phyloP scores from a whole-genome alignment of 2,113 vertebrate species.

The Phylloscopus trochilus region DNA sequence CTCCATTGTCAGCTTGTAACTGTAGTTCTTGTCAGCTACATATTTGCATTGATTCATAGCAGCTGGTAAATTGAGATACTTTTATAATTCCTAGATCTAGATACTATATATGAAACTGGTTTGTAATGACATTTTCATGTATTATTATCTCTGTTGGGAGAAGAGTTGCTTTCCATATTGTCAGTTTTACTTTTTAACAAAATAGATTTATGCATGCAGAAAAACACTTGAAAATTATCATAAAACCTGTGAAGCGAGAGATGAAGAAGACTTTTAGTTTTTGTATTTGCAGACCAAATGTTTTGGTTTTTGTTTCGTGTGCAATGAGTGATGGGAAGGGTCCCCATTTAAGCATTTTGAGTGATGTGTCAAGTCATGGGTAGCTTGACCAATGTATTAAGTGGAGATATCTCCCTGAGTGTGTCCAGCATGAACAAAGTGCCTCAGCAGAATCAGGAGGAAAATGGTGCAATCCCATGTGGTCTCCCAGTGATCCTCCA shows the following conservation, averaged over 20 bases:
- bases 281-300: not conserved
- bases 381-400: not conserved
- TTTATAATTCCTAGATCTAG: not conserved
- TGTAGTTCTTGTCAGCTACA: not conserved
- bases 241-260: not conserved
- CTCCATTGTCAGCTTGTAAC: not conserved
- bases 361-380: not conserved
- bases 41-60: not conserved
- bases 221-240: not conserved
- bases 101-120: not conserved
- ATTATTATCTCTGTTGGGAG: not conserved
- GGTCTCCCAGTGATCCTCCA: not conserved
- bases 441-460: not conserved
- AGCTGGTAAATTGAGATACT: not conserved
- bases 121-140: not conserved
- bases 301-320: not conserved
- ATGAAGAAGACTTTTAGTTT: not conserved
- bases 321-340: accelerated
- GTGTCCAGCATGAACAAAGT: not conserved
- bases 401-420: not conserved
- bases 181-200: not conserved
- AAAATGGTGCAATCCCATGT: not conserved
- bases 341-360: not conserved
- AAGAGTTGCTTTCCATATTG: not conserved
- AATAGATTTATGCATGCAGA: not conserved